Percentiles rank a stretch among this genome's conserved stretches.
These are phyloP conservation scores for Salvelinus sp. DNA, from an alignment of 2,113 vertebrate genomes.

Conservation along the genomic window DNA sequence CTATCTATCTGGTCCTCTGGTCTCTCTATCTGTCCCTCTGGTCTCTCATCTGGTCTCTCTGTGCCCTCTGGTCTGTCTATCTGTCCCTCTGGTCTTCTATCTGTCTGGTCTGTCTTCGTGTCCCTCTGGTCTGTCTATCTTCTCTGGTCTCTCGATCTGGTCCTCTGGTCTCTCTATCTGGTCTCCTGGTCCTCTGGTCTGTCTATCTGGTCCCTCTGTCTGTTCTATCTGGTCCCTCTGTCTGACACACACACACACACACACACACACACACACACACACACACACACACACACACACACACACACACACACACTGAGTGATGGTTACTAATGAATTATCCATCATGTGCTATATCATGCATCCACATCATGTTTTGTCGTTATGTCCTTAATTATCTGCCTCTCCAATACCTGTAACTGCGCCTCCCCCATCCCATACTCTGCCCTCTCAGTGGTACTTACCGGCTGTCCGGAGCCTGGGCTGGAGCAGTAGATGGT, in stretches of 20 bases:
- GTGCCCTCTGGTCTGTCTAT: too few species aligned
- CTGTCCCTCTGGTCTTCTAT: too few species aligned
- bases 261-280: constrained; percentile 9
- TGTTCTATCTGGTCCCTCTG: too few species aligned
- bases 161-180: too few species aligned
- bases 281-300: constrained; percentile 25
- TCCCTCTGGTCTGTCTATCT: too few species aligned
- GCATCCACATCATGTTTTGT: constrained; percentile 31
- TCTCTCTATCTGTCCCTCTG: too few species aligned
- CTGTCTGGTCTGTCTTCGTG: too few species aligned
- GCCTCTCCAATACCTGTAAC: constrained; percentile 9
- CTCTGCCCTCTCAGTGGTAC: constrained; percentile 39
- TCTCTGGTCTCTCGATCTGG: too few species aligned
- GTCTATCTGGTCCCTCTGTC: too few species aligned
- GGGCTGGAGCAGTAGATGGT: constrained; percentile 99
- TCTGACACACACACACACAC: constrained; percentile 35
- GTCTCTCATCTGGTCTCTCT: too few species aligned
- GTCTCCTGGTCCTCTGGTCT: too few species aligned
- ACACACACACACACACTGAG: constrained; percentile 19
- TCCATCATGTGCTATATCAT: constrained; percentile 20
- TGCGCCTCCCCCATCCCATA: constrained; percentile 11
- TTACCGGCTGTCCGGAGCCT: constrained; percentile 92
- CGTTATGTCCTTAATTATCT: neutral
- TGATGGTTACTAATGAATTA: constrained; percentile 39
- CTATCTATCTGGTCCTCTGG: too few species aligned